A percentile compares a stretch with the other conserved stretches of the same genome.
Evolutionary conservation across 2,888 invertebrate genomes (phyloP).

Genomic region (Lasioglossum figueresi): DNA sequence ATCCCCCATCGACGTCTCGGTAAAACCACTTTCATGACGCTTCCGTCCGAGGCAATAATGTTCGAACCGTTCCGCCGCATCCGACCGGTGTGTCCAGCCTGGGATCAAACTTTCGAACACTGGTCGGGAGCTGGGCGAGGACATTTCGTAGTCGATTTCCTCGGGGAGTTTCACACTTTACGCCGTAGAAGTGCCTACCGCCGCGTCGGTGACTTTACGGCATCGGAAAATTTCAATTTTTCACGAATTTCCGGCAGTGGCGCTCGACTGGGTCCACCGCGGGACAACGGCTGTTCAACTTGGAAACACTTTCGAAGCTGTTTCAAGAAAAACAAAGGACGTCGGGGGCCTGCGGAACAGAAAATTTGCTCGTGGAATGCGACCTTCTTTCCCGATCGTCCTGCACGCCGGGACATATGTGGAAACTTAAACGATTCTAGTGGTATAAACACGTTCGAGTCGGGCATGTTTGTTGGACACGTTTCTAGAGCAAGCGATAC

Average conservation of each 20-base stretch:
- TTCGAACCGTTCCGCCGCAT: not conserved
- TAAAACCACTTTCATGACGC: slow-evolving; percentile 7
- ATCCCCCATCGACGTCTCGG: not conserved
- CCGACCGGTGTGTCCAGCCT: not conserved
- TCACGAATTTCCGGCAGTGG: not conserved
- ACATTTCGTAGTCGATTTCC: slow-evolving; percentile 52
- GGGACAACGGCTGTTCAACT: not conserved
- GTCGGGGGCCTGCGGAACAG: not conserved
- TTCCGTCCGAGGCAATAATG: slow-evolving; percentile 14
- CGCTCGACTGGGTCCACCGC: not conserved
- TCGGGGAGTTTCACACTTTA: slow-evolving; percentile 45
- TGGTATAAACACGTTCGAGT: not conserved
- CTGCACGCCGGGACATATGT: not conserved
- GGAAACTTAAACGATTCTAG: not conserved
- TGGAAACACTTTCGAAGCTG: slow-evolving; percentile 1
- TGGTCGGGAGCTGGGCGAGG: not conserved
- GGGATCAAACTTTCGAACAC: slow-evolving; percentile 27
- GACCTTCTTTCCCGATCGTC: not conserved
- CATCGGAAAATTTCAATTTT: slow-evolving; percentile 16
- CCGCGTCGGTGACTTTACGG: not conserved
- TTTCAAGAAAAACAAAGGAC: not conserved
- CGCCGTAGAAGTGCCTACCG: not conserved
- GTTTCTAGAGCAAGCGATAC: not conserved
- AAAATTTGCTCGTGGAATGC: not conserved
- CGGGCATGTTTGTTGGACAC: not conserved